Evolutionary conservation across 2,797 vertebrate genomes (phyloP).

Genomic region (Picus viridis): DNA sequence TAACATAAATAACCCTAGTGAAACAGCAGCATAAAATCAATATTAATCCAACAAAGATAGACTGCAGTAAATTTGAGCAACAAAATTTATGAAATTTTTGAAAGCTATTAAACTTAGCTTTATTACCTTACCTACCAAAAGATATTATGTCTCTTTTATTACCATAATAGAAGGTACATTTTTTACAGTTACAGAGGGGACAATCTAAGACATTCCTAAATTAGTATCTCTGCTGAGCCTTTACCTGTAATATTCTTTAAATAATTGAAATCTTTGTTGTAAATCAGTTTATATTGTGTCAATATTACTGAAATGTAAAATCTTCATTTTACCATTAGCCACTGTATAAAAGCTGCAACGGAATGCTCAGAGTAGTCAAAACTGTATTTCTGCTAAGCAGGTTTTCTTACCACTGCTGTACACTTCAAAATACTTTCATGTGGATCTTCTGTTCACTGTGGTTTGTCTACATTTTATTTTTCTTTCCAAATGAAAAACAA

Average conservation of each 20-base stretch:
- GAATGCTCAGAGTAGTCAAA: not conserved
- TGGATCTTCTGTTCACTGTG: not conserved
- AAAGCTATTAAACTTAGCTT: conserved; percentile 75
- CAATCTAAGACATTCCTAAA: conserved; percentile 33
- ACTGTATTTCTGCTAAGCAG: not conserved
- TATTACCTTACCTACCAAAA: conserved; percentile 70
- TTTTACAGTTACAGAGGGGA: conserved; percentile 50
- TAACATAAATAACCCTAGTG: conserved; percentile 76
- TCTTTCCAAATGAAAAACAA: not conserved
- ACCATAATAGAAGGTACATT: conserved; percentile 58
- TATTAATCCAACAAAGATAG: conserved; percentile 76
- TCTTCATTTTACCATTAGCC: not conserved
- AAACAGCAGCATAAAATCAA: conserved; percentile 79
- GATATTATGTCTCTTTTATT: conserved; percentile 68
- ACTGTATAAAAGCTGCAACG: not conserved
- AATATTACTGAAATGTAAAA: not conserved
- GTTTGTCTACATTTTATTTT: not conserved
- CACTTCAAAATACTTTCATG: not conserved
- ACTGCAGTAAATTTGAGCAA: conserved; percentile 68
- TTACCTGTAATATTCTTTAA: conserved; percentile 24
- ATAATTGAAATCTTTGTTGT: conserved; percentile 33
- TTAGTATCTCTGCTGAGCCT: conserved; percentile 56
- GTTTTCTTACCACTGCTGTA: not conserved
- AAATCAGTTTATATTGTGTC: not conserved
- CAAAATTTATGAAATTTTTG: conserved; percentile 76